Evolutionary conservation across 92 coral and sea anemone genomes (phyloP).

Genomic region (Metridium senile): DNA sequence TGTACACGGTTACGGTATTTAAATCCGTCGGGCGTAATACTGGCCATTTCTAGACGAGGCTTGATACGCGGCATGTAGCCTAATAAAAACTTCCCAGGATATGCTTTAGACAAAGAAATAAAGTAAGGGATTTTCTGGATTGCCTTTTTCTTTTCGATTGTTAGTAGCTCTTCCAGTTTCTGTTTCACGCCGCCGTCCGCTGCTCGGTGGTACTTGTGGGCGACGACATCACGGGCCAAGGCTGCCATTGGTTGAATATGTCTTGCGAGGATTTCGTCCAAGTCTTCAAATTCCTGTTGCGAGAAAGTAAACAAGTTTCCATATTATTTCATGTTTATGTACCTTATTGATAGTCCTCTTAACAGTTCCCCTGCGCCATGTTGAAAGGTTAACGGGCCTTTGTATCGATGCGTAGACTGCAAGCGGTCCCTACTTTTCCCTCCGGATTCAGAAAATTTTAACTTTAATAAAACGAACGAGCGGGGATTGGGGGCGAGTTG

Average conservation of each 20-base stretch:
- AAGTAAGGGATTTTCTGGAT: constrained; percentile 93
- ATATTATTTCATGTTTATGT: too few species aligned
- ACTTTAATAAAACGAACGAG: too few species aligned
- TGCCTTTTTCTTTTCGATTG: constrained; percentile 75
- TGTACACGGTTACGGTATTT: constrained; percentile 92
- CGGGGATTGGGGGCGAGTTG: too few species aligned
- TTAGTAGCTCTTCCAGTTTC: constrained; percentile 75
- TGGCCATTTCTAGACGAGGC: constrained; percentile 81
- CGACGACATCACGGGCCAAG: constrained; percentile 81
- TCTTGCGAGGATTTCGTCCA: constrained; percentile 97
- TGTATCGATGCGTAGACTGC: too few species aligned
- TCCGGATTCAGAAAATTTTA: too few species aligned
- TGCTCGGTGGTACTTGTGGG: constrained; percentile 81
- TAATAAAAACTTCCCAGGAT: constrained; percentile 91
- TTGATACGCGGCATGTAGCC: constrained; percentile 95
- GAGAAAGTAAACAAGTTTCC: background rate
- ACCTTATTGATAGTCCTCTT: too few species aligned
- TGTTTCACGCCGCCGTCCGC: constrained; percentile 81
- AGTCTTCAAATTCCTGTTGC: constrained; percentile 92
- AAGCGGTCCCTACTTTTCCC: too few species aligned
- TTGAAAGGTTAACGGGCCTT: too few species aligned
- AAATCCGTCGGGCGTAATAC: constrained; percentile 92
- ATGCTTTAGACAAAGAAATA: constrained; percentile 76
- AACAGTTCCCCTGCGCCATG: too few species aligned
- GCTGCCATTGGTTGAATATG: constrained; percentile 98